Percentiles rank a stretch among this genome's conserved stretches.
These are phyloP conservation scores for Andrena marginata DNA, from an alignment of 2,888 invertebrate genomes.

Conservation along the genomic window DNA sequence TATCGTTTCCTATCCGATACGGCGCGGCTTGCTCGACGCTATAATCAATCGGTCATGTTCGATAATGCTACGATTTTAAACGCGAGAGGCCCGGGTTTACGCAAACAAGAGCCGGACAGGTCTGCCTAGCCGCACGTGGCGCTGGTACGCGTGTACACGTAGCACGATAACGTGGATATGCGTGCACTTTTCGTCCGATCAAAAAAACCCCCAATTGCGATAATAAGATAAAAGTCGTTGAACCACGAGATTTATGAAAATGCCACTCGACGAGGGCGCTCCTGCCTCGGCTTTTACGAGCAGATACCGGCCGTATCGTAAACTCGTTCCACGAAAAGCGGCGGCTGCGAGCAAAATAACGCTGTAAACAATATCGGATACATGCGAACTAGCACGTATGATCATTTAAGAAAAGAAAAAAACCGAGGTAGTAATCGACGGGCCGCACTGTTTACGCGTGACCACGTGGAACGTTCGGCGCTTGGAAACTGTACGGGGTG, in stretches of 20 bases:
- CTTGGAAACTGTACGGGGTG: too few relatives aligned
- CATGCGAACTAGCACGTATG: slow-evolving; percentile 4
- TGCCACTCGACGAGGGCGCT: neutral
- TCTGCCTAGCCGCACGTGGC: neutral
- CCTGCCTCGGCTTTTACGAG: neutral
- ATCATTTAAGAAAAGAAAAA: neutral
- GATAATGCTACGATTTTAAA: neutral
- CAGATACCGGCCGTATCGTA: slow-evolving; percentile 17
- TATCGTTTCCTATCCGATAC: slow-evolving; percentile 9
- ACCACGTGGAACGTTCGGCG: neutral
- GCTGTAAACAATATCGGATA: slow-evolving; percentile 25
- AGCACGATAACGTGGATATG: too few relatives aligned
- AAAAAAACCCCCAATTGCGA: neutral
- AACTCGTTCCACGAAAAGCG: slow-evolving; percentile 10
- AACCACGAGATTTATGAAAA: slow-evolving; percentile 46
- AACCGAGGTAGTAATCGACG: neutral
- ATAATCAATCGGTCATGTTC: slow-evolving; percentile 4
- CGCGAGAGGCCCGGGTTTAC: neutral
- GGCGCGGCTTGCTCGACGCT: neutral
- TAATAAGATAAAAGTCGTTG: slow-evolving; percentile 34
- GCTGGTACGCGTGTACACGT: neutral
- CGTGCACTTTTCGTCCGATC: neutral
- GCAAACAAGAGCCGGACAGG: slow-evolving; percentile 12
- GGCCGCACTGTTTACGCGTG: neutral
- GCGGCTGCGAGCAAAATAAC: slow-evolving; percentile 9